Percentiles rank a stretch among this genome's conserved stretches.
Conservation (phyloP, 2,113 vertebrate genomes). For the Percopsis transmontana region DNA sequence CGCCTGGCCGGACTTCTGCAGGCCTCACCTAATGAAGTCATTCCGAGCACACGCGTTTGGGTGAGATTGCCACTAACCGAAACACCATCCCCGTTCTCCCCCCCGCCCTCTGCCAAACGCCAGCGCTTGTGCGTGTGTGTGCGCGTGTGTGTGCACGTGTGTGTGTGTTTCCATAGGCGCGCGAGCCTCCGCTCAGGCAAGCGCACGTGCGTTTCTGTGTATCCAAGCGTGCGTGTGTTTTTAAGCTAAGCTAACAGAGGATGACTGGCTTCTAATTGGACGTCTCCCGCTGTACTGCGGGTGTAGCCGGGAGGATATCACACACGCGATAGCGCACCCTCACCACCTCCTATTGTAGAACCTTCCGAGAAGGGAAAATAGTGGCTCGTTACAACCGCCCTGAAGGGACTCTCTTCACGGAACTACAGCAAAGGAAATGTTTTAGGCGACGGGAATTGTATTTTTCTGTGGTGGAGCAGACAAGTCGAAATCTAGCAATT, state of each 20-base stretch:
- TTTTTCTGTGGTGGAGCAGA: constrained; percentile 23
- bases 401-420: constrained; percentile 31
- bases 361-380: constrained; percentile 24
- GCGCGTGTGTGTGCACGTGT: not conserved
- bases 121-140: constrained; percentile 16
- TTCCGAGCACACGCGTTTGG: constrained; percentile 69
- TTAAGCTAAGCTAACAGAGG: constrained; percentile 66
- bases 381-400: constrained; percentile 1
- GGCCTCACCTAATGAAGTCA: constrained; percentile 70
- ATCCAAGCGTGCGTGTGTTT: constrained; percentile 49
- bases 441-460: constrained; percentile 16
- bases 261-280: constrained; percentile 73
- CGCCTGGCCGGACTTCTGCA: constrained; percentile 48
- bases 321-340: constrained; percentile 16
- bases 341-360: not conserved
- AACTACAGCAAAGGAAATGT: not conserved
- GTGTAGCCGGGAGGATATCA: constrained; percentile 40
- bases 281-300: too few species aligned
- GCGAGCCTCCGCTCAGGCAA: constrained; percentile 38
- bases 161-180: not conserved
- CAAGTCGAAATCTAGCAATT: constrained; percentile 25
- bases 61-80: constrained; percentile 57
- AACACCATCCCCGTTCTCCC: not conserved
- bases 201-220: constrained; percentile 9
- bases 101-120: constrained; percentile 26